Conservation (phyloP, 2,113 vertebrate genomes). For the Cottus gobio region DNA sequence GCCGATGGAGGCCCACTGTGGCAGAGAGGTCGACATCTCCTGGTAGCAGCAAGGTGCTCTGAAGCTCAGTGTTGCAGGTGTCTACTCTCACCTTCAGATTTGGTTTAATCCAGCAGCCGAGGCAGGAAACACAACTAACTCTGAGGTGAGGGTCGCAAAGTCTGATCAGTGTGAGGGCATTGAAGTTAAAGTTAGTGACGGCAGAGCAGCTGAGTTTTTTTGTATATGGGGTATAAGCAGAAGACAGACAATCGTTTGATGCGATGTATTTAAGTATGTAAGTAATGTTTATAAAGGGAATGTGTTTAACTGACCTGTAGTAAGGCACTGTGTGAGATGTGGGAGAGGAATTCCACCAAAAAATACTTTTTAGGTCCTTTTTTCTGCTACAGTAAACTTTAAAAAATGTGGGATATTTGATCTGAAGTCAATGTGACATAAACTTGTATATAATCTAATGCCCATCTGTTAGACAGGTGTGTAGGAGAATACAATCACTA, state of each 20-base stretch:
- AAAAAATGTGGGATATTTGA: background rate
- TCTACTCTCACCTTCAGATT: background rate
- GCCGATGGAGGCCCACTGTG: background rate
- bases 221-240: background rate
- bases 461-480: background rate
- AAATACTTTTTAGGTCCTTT: constrained; percentile 31
- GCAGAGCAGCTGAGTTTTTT: constrained; percentile 22
- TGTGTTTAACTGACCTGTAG: constrained; percentile 70
- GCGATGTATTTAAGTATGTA: constrained; percentile 61
- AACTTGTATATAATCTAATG: constrained; percentile 1
- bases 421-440: background rate
- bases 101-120: background rate
- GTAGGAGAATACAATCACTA: background rate
- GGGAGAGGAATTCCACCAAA: constrained; percentile 50
- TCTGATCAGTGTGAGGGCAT: constrained; percentile 53
- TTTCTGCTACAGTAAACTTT: constrained; percentile 15
- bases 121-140: constrained; percentile 18
- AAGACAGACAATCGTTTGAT: constrained; percentile 11
- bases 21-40: background rate
- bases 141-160: constrained; percentile 2
- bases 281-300: constrained; percentile 75
- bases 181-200: constrained; percentile 35
- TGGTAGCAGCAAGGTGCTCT: background rate
- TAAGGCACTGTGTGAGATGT: constrained; percentile 67
- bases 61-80: constrained; percentile 4